These are phyloP conservation scores for Lithodes maja DNA, from an alignment of 2,888 invertebrate genomes.

Conservation along the genomic window DNA sequence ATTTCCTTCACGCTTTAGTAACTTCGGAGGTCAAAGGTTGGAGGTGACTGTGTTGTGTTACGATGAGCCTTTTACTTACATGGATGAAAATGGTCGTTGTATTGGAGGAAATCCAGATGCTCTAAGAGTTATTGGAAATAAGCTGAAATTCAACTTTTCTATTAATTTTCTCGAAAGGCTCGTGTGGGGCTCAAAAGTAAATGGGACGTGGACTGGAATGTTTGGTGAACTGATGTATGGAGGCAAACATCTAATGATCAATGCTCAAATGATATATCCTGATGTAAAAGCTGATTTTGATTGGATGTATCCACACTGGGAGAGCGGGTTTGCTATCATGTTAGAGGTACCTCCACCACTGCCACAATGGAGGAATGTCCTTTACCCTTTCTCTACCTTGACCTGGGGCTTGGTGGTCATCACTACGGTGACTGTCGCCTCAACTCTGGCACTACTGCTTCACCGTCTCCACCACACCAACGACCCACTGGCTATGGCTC, in stretches of 20 bases:
- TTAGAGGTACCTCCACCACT: constrained; percentile 40
- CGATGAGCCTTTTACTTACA: constrained; percentile 38
- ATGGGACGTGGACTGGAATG: constrained; percentile 65
- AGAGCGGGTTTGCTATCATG: constrained; percentile 46
- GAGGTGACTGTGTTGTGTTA: neutral
- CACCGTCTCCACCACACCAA: neutral
- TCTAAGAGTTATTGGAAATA: constrained; percentile 36
- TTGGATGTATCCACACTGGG: constrained; percentile 43
- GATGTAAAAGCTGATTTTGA: constrained; percentile 41
- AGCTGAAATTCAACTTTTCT: constrained; percentile 43
- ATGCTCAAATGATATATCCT: constrained; percentile 18
- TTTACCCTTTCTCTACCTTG: constrained; percentile 46
- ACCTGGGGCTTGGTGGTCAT: constrained; percentile 38
- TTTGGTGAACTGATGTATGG: constrained; percentile 45
- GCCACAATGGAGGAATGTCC: constrained; percentile 49
- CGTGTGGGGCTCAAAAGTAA: constrained; percentile 41
- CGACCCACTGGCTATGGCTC: neutral
- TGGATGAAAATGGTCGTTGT: constrained; percentile 10
- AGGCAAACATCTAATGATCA: constrained; percentile 43
- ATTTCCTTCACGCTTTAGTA: constrained; percentile 13
- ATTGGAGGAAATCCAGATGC: constrained; percentile 32
- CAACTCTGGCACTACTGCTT: neutral
- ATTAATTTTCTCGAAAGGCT: constrained; percentile 13
- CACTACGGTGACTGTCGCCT: neutral
- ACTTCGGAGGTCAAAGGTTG: constrained; percentile 19